Evolutionary conservation across 2,797 vertebrate genomes (phyloP).

Genomic region (Acanthornis magna): DNA sequence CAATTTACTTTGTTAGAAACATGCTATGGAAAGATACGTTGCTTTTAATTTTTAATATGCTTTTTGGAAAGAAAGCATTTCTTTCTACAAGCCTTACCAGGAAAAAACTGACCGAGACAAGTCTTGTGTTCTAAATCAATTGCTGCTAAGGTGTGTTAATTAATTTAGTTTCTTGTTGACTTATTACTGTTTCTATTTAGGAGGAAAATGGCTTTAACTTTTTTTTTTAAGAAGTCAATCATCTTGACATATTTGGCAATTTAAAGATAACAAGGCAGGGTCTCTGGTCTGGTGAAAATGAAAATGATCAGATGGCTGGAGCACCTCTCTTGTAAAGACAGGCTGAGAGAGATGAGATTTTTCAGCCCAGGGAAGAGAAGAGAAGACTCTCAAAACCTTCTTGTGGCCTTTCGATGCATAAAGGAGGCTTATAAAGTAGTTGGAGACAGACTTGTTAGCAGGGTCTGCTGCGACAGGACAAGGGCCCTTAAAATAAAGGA

Average conservation of each 20-base stretch:
- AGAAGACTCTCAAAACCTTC: background rate
- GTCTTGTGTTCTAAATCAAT: background rate
- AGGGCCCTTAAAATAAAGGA: background rate
- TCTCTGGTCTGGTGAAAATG: background rate
- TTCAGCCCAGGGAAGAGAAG: background rate
- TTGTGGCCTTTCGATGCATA: background rate
- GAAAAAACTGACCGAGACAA: background rate
- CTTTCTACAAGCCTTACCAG: background rate
- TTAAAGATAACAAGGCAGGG: background rate
- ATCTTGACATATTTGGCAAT: background rate
- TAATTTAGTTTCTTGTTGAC: background rate
- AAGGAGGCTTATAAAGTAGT: background rate
- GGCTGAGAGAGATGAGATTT: background rate
- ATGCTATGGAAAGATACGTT: background rate
- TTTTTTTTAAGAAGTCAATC: background rate
- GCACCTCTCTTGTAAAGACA: background rate
- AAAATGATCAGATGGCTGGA: background rate
- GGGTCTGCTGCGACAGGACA: background rate
- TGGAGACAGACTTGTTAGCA: background rate
- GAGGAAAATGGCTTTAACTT: background rate
- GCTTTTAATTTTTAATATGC: background rate
- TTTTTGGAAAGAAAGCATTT: background rate
- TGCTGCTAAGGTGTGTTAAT: background rate
- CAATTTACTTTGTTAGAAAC: background rate
- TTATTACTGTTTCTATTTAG: background rate